Evolutionary conservation across 2,888 invertebrate genomes (phyloP).

Genomic region (Drosophila acutilabella): DNA sequence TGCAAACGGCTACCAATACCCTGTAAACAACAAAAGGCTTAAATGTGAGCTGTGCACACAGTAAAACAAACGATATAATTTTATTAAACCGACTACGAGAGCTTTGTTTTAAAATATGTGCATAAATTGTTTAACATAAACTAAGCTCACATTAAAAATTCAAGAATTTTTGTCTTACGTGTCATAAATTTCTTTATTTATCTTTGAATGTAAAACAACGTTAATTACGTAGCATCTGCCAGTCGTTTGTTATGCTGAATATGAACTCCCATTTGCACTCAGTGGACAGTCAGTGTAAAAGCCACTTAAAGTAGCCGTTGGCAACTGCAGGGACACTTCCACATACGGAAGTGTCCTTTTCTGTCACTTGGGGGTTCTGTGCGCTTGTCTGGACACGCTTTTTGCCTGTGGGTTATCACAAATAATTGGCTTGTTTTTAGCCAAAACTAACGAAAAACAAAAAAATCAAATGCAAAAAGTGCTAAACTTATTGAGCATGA

Average conservation of each 20-base stretch:
- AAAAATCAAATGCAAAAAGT: neutral
- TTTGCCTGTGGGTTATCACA: conserved; percentile 39
- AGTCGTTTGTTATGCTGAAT: neutral
- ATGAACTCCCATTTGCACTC: conserved; percentile 10
- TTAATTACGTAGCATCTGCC: conserved; percentile 2
- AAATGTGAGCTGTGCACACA: neutral
- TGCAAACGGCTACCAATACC: conserved; percentile 46
- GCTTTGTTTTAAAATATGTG: too few relatives aligned
- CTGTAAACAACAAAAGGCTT: neutral
- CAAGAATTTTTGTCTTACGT: too few relatives aligned
- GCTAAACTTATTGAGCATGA: conserved; percentile 11
- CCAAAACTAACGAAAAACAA: conserved; percentile 1
- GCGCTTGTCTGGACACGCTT: conserved; percentile 19
- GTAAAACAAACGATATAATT: neutral
- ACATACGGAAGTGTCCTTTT: conserved; percentile 9
- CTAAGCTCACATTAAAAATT: too few relatives aligned
- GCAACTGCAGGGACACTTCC: conserved; percentile 23
- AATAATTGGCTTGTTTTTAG: conserved; percentile 68
- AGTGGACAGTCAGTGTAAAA: conserved; percentile 41
- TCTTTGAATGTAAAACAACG: neutral
- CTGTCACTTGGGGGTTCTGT: conserved; percentile 15
- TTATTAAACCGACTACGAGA: too few relatives aligned
- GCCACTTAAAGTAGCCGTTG: conserved; percentile 57
- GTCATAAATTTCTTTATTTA: too few relatives aligned
- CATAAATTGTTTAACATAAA: too few relatives aligned